Percentiles rank a stretch among this genome's conserved stretches.
These are phyloP conservation scores for Hipparchia semele DNA, from an alignment of 2,888 invertebrate species.

Conservation along the genomic window DNA sequence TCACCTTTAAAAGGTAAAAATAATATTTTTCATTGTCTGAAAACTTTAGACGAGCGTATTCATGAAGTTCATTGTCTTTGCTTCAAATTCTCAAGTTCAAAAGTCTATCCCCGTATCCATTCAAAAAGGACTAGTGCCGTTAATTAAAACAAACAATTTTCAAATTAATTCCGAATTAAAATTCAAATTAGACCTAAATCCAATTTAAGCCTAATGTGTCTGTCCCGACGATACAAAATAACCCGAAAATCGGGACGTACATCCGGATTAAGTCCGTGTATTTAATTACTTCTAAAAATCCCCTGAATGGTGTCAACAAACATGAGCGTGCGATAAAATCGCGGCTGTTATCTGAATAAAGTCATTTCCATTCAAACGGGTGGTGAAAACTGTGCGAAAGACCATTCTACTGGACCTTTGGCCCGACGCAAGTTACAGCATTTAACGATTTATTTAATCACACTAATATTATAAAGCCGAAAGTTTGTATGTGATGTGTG, in stretches of 20 bases:
- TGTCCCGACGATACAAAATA: constrained; percentile 14
- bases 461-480: neutral
- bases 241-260: constrained; percentile 2
- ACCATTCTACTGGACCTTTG: constrained; percentile 65
- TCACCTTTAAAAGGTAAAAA: neutral
- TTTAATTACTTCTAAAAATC: constrained; percentile 39
- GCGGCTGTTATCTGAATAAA: constrained; percentile 72
- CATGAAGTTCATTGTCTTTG: too few species aligned
- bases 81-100: neutral
- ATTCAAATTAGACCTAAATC: constrained; percentile 24
- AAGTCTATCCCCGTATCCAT: neutral
- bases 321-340: constrained; percentile 71
- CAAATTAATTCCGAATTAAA: constrained; percentile 20
- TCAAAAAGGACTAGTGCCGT: neutral
- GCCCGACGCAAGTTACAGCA: constrained; percentile 42
- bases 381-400: constrained; percentile 66
- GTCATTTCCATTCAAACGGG: constrained; percentile 75
- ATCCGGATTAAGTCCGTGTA: constrained; percentile 26
- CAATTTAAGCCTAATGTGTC: constrained; percentile 21
- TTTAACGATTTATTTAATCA: neutral
- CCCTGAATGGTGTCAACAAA: constrained; percentile 42
- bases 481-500: too few species aligned
- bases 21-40: too few species aligned
- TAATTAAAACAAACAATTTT: constrained; percentile 19
- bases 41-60: too few species aligned